Evolutionary conservation across 2,888 invertebrate species (phyloP).

Genomic region (Entomobrya multifasciata): DNA sequence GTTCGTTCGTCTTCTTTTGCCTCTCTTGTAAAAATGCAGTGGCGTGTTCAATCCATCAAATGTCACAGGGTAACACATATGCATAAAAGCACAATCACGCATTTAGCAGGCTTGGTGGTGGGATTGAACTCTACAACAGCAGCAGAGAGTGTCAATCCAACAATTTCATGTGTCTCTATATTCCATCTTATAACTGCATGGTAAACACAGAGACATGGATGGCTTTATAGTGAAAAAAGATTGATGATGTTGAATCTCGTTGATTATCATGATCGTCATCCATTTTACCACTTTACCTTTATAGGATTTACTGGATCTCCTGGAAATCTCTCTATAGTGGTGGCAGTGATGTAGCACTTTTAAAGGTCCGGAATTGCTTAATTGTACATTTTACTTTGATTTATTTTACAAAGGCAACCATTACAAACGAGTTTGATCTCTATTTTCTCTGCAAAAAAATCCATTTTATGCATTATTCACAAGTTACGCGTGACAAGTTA

Average conservation of each 20-base stretch:
- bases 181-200: too few species aligned
- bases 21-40: too few species aligned
- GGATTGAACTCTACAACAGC: too few species aligned
- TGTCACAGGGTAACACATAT: neutral
- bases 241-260: constrained; percentile 1
- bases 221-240: too few species aligned
- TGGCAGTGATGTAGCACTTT: too few species aligned
- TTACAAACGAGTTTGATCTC: neutral
- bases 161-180: too few species aligned
- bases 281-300: constrained; percentile 1
- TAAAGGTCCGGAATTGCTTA: too few species aligned
- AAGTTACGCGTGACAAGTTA: neutral
- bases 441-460: constrained; percentile 1
- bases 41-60: neutral
- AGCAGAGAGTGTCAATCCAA: too few species aligned
- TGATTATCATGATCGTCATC: constrained; percentile 1
- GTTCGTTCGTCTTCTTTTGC: neutral
- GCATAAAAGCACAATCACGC: neutral
- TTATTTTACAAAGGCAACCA: neutral
- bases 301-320: neutral
- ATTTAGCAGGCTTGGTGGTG: too few species aligned
- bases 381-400: neutral
- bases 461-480: constrained; percentile 8
- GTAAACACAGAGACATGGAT: too few species aligned
- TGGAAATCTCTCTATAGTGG: neutral